Conservation (phyloP, 2,797 vertebrate species). For the Pangasius krempfi region DNA sequence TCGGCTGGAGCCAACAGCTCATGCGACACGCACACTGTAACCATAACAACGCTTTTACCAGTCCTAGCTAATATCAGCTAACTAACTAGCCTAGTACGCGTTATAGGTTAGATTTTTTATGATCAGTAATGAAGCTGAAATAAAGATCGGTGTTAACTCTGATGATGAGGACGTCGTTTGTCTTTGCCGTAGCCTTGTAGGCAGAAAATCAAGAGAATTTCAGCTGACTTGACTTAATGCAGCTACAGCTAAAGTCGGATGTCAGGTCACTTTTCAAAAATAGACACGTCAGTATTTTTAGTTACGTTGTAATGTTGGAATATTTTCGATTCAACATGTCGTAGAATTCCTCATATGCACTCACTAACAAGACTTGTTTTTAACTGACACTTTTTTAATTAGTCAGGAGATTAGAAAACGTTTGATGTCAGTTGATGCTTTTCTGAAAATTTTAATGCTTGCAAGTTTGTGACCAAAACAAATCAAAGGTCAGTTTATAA, state of each 20-base stretch:
- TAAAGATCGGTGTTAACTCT: background rate
- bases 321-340: background rate
- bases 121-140: background rate
- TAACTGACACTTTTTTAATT: background rate
- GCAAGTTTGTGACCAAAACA: background rate
- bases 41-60: background rate
- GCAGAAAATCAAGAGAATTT: too few relatives aligned
- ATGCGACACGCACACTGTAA: background rate
- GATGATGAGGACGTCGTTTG: background rate
- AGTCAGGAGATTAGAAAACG: background rate
- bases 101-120: background rate
- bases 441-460: background rate
- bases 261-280: background rate
- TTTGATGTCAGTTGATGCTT: background rate
- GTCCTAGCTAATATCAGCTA: background rate
- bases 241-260: too few relatives aligned
- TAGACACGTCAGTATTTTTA: background rate
- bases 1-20: background rate
- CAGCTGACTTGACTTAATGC: too few relatives aligned
- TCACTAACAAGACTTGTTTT: too few relatives aligned
- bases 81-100: background rate
- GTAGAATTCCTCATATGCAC: too few relatives aligned
- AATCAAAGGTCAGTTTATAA: background rate
- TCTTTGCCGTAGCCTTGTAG: too few relatives aligned
- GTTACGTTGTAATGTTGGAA: background rate